Percentiles rank a stretch among this genome's conserved stretches.
These are phyloP conservation scores for Percopsis omiscomaycus DNA, from an alignment of 2,797 vertebrate genomes.

Conservation along the genomic window DNA sequence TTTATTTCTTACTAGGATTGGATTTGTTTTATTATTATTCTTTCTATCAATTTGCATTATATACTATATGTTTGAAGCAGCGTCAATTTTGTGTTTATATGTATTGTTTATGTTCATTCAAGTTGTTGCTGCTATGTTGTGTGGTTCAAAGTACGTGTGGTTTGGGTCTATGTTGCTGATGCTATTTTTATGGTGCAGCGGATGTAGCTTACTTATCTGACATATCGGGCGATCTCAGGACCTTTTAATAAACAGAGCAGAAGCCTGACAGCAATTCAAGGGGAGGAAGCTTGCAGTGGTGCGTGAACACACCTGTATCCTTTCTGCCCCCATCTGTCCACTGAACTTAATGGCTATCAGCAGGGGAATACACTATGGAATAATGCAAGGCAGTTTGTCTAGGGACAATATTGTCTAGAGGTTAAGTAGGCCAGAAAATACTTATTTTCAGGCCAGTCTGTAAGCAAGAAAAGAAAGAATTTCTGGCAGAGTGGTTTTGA, in stretches of 20 bases:
- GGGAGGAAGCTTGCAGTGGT: background rate
- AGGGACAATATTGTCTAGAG: background rate
- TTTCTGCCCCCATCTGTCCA: background rate
- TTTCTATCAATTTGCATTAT: background rate
- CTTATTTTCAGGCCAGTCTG: no score
- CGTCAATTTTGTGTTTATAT: no score
- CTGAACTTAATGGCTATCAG: background rate
- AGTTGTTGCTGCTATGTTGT: background rate
- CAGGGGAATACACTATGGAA: constrained; percentile 1
- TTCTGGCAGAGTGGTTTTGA: background rate
- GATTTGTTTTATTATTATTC: background rate
- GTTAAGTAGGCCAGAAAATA: background rate
- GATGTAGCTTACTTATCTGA: background rate
- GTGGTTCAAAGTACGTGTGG: background rate
- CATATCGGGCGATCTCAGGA: constrained; percentile 9
- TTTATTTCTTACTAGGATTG: background rate
- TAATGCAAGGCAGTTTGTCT: background rate
- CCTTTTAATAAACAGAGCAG: background rate
- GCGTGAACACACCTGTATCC: constrained; percentile 9
- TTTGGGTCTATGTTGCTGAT: constrained; percentile 6
- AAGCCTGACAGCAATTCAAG: constrained; percentile 5
- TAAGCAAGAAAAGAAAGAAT: no score
- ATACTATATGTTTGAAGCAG: background rate
- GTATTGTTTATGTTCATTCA: no score
- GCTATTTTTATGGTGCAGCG: background rate